Evolutionary conservation across 1,140 invertebrate genomes (phyloP).

Genomic region (Nasonia giraulti): DNA sequence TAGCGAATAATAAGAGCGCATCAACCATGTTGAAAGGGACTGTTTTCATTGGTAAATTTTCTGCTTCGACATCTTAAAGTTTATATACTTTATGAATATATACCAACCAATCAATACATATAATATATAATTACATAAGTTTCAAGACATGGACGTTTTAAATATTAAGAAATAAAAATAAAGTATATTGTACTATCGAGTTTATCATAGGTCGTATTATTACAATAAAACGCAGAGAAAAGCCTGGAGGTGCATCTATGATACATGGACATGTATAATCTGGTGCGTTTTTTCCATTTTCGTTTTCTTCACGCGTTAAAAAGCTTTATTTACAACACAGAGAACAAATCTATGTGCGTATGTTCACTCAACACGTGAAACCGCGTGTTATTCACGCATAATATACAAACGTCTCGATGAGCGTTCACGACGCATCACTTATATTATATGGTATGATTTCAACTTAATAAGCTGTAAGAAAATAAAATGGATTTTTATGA

Average conservation of each 20-base stretch:
- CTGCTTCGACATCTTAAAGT: slow-evolving; percentile 24
- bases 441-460: not conserved
- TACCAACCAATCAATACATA: slow-evolving; percentile 21
- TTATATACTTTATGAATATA: slow-evolving; percentile 19
- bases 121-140: slow-evolving; percentile 23
- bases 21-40: not conserved
- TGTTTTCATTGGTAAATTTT: slow-evolving; percentile 2
- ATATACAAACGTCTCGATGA: not conserved
- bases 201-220: slow-evolving; percentile 9
- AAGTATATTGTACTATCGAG: slow-evolving; percentile 22
- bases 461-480: slow-evolving; percentile 7
- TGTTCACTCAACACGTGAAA: not conserved
- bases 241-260: not conserved
- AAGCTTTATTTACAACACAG: not conserved
- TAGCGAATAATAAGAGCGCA: not conserved
- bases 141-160: slow-evolving; percentile 37
- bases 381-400: not conserved
- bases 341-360: not conserved
- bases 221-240: not conserved
- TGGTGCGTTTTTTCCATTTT: not conserved
- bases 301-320: not conserved
- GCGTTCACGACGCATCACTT: not conserved
- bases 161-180: slow-evolving; percentile 42
- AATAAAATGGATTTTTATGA: slow-evolving; percentile 29
- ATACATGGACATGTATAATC: too few relatives aligned